Conservation (phyloP, 2,797 vertebrate species). For the Gephyroberyx darwinii region DNA sequence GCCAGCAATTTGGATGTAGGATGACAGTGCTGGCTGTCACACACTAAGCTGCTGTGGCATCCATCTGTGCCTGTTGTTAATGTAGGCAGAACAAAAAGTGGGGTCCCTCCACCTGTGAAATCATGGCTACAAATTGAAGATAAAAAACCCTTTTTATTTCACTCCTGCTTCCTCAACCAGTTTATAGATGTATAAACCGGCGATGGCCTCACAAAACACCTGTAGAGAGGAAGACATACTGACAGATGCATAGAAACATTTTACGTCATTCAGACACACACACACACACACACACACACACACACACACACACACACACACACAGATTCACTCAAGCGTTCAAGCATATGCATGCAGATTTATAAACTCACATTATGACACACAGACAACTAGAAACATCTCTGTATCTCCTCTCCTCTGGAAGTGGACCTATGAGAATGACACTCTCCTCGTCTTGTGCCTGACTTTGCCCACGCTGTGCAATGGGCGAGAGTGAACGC, state of each 20-base stretch:
- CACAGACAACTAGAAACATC: slow-evolving; percentile 19
- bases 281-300: neutral
- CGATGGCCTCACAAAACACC: slow-evolving; percentile 45
- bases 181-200: slow-evolving; percentile 37
- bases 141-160: slow-evolving; percentile 39
- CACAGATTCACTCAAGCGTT: slow-evolving; percentile 24
- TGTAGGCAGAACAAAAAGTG: slow-evolving; percentile 38
- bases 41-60: slow-evolving; percentile 20
- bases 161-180: slow-evolving; percentile 39
- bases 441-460: neutral
- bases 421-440: slow-evolving; percentile 9
- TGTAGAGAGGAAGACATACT: slow-evolving; percentile 40
- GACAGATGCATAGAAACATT: neutral
- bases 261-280: neutral
- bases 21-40: slow-evolving; percentile 42
- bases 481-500: slow-evolving; percentile 29
- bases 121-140: slow-evolving; percentile 36
- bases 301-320: neutral
- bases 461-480: slow-evolving; percentile 33
- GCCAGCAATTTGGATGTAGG: slow-evolving; percentile 23
- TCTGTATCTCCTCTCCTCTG: too few relatives aligned
- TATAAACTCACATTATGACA: slow-evolving; percentile 1
- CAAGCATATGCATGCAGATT: slow-evolving; percentile 11
- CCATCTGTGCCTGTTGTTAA: slow-evolving; percentile 52
- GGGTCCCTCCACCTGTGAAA: slow-evolving; percentile 56